Base-by-base conservation (phyloP, 2,888 invertebrate species). In the Scaptomyza reducta region DNA sequence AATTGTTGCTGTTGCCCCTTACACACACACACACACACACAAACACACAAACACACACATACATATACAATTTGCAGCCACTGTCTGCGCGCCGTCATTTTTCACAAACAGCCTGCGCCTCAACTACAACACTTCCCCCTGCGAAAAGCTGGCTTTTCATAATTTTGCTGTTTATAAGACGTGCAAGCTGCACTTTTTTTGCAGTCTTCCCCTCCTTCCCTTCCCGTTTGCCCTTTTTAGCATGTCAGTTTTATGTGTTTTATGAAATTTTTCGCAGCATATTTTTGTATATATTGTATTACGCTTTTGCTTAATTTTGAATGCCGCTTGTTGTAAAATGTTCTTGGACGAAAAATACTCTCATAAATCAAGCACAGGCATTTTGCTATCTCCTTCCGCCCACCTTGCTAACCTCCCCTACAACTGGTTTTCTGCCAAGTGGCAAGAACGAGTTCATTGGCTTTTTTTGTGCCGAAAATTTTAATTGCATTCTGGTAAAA, bases 241-340 rank as follows among this genome's bases (percentile, higher is more conserved):
- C 69, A 71, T 78, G 82, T 87, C 82, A 84, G 85, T 71, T 86
- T 88, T 83, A 88, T 80, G 70, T 84, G 87, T 79, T 84, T 88
- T 74, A 86, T 86, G 86, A 79, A 84, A 87, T 84, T 88, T 77
- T 74, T 76, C 80, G 68, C 84, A 75, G 86, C 86, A 78, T 83
- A 86, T 88, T 83, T 83, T 87, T 86, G 86, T 82, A 45, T 77
- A 66, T 78, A 76, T 77, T 86, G 72, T 84, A 80, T 80, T 77
- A 78, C 73, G 81, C 73, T 76, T 77, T 77, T 81, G 79, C 79
- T 84, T 87, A 82, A 81, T 82, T 84, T 82, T 72, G 65, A 66
- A 53, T 68, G 82, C 66, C 76, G 66, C 68, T 76, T 74, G 75
- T 74, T 78, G 72, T 77, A 63, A 77, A 76, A 77, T 74, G 61